Conservation (phyloP, 2,888 invertebrate species). For the Argyresthia albistria region DNA sequence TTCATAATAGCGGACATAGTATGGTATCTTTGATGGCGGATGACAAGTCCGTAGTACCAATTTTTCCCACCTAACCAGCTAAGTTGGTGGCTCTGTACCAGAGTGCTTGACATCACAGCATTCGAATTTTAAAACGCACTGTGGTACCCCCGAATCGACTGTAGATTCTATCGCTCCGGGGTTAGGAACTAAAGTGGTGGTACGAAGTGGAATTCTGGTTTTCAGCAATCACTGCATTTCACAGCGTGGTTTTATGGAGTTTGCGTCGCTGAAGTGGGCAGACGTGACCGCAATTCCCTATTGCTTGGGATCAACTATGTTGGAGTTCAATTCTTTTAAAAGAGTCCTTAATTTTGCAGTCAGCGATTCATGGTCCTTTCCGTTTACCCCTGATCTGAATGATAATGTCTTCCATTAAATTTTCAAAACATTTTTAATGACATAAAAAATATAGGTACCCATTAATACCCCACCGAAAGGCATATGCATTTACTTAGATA, state of each 20-base stretch:
- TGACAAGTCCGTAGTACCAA: too few species aligned
- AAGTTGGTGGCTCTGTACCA: too few species aligned
- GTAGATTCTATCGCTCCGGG: too few species aligned
- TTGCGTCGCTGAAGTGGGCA: conserved; percentile 20
- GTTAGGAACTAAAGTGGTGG: too few species aligned
- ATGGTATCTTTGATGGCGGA: too few species aligned
- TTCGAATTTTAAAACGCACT: background rate
- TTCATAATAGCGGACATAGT: too few species aligned
- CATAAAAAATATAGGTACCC: too few species aligned
- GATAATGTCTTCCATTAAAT: too few species aligned
- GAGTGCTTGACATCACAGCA: background rate
- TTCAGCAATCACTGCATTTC: conserved; percentile 1
- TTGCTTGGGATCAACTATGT: conserved; percentile 22
- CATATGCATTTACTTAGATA: too few species aligned
- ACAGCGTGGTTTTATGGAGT: conserved; percentile 12
- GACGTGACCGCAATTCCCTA: conserved; percentile 50
- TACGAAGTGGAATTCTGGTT: background rate
- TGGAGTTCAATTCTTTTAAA: conserved; percentile 6
- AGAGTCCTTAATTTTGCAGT: conserved; percentile 1
- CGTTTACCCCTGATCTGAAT: background rate
- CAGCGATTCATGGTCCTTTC: background rate
- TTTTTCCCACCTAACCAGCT: too few species aligned
- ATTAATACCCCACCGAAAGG: too few species aligned
- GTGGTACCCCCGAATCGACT: background rate
- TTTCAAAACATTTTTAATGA: too few species aligned